phyloP scores from a whole-genome alignment of 2,888 invertebrate genomes.

The Drosophila nr. perissopoda region DNA sequence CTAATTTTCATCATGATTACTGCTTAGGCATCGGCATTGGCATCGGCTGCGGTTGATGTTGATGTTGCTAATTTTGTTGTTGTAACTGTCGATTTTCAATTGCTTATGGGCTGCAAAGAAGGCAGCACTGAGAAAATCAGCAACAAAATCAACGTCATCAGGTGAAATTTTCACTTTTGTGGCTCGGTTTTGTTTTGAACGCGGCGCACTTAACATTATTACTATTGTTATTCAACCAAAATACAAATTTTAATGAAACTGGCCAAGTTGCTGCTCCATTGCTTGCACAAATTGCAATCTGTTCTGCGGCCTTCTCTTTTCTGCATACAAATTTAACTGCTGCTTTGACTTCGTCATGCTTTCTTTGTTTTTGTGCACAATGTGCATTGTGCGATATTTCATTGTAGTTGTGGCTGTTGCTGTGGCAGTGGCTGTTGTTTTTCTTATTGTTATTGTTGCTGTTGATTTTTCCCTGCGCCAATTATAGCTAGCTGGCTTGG shows the following conservation, averaged over 20 bases:
- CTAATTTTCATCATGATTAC: slow-evolving; percentile 51
- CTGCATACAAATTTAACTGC: slow-evolving; percentile 41
- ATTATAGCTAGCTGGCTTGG: slow-evolving; percentile 68
- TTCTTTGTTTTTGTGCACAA: slow-evolving; percentile 72
- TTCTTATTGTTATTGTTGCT: slow-evolving; percentile 33
- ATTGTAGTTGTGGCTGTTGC: slow-evolving; percentile 23
- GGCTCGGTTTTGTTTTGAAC: slow-evolving; percentile 51
- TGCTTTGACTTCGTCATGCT: slow-evolving; percentile 72
- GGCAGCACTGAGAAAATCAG: slow-evolving; percentile 1
- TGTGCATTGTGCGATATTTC: slow-evolving; percentile 66
- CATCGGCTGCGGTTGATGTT: slow-evolving; percentile 26
- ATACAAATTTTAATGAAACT: slow-evolving; percentile 75
- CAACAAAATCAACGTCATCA: slow-evolving; percentile 36
- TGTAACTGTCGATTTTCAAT: slow-evolving; percentile 51
- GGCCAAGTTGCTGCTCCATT: slow-evolving; percentile 81
- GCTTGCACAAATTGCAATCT: slow-evolving; percentile 80
- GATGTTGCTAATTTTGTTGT: slow-evolving; percentile 26
- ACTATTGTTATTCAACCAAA: slow-evolving; percentile 79
- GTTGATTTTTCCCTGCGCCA: slow-evolving; percentile 77
- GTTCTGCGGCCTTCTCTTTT: slow-evolving; percentile 71
- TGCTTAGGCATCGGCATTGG: slow-evolving; percentile 15
- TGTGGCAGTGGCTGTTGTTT: slow-evolving; percentile 27
- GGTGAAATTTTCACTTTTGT: slow-evolving; percentile 75
- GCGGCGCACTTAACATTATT: slow-evolving; percentile 70
- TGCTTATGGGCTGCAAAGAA: slow-evolving; percentile 51